Evolutionary conservation across 2,113 vertebrate genomes (phyloP), one percentile per base, ranked within the genome.

Genomic region (Zapus hudsonius): DNA sequence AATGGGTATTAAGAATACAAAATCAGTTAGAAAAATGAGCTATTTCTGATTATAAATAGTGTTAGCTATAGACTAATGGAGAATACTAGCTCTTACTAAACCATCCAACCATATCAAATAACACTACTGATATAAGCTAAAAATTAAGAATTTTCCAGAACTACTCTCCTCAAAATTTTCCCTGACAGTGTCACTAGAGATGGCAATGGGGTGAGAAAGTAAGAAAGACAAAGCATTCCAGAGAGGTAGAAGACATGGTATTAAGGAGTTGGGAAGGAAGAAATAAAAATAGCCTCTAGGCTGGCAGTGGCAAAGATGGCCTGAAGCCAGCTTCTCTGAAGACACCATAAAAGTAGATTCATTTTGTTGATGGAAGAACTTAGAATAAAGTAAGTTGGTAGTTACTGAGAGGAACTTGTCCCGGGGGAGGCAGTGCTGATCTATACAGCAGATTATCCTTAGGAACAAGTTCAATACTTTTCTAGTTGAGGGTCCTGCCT

Each of bases 161-260:
- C 12, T 22, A 13, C 1, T 7, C 4, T 52, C 4, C 33, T 40
- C 1, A 20, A 52, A 55, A 5, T 19, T 42, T 73, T 85, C 5
- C 36, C 40, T 52, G 19, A 57, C n/a, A 81, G 25, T 1, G 7
- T 19, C 3, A 44, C 12, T n/a, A 31, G 42, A 59, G 6, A 38
- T 5, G 38, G 17, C 22, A 40, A 2, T 64, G 38, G 38, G 27
- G 33, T 25, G 7, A 23, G 5, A 20, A 66, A 66, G 1, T 5
- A 8, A 2, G 44, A 3, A 15, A 33, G 47, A 5, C 75, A 15
- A 61, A 15, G 5, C 9, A 11, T 61, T 76, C 15, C 33, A 76
- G 11, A 23, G 1, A 4, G 27, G 10, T 20, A 29, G 2, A 36
- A 75, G 8, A 73, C 0, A 67, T 70, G 1, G 3, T 7, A 27